phyloP scores from a whole-genome alignment of 2,113 vertebrate species.

The Pituophis catenifer region DNA sequence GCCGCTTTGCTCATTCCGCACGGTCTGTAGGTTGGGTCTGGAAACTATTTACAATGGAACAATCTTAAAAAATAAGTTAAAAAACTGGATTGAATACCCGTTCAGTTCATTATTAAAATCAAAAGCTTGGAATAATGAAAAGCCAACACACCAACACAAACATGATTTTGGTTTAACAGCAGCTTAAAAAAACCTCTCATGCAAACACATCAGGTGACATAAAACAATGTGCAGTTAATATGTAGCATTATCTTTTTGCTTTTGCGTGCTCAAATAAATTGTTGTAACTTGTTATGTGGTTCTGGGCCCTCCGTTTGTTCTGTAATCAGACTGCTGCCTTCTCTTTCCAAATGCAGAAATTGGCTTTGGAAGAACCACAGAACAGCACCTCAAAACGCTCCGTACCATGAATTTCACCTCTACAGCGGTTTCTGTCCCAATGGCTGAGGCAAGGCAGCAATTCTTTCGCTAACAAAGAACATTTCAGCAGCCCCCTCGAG shows the following conservation, averaged over 20 bases:
- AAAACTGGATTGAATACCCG: slow-evolving; percentile 72
- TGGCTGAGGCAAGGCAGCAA: slow-evolving; percentile 51
- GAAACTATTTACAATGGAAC: slow-evolving; percentile 64
- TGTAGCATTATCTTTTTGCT: slow-evolving; percentile 82
- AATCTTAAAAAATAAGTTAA: slow-evolving; percentile 68
- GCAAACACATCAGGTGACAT: slow-evolving; percentile 79
- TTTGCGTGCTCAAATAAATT: slow-evolving; percentile 68
- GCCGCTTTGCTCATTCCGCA: slow-evolving; percentile 36
- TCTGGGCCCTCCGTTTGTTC: slow-evolving; percentile 13
- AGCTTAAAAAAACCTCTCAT: slow-evolving; percentile 80
- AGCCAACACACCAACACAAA: slow-evolving; percentile 74
- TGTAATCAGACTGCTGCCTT: background rate
- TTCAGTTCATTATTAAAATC: slow-evolving; percentile 75
- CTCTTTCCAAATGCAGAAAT: slow-evolving; percentile 9
- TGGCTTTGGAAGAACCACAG: slow-evolving; percentile 49
- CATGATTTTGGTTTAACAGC: slow-evolving; percentile 78
- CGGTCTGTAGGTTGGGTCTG: slow-evolving; percentile 36
- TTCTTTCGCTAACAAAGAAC: slow-evolving; percentile 65
- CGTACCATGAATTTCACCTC: slow-evolving; percentile 68
- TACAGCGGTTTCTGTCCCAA: slow-evolving; percentile 38
- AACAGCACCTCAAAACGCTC: slow-evolving; percentile 13
- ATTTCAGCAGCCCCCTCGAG: slow-evolving; percentile 66
- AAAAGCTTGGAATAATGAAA: slow-evolving; percentile 67
- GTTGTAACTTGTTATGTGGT: slow-evolving; percentile 15
- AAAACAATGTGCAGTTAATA: slow-evolving; percentile 90